phyloP scores from a whole-genome alignment of 2,888 invertebrate species.

The Gortyna flavago region DNA sequence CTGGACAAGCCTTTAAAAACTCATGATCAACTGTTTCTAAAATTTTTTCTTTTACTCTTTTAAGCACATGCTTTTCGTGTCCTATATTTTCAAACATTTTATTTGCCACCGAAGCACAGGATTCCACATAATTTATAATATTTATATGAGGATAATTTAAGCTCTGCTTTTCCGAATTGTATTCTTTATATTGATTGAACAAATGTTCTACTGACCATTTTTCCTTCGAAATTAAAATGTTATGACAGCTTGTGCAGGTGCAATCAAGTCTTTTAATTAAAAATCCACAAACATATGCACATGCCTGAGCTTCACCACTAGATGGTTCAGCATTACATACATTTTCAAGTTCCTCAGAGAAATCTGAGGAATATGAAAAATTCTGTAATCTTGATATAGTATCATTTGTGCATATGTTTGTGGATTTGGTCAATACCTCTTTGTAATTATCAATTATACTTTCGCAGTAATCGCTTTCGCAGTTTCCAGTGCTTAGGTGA shows the following conservation, averaged over 20 bases:
- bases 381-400: neutral
- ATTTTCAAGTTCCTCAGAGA: constrained; percentile 21
- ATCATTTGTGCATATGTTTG: neutral
- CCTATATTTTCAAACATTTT: constrained; percentile 4
- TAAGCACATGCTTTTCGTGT: constrained; percentile 15
- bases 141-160: constrained; percentile 25
- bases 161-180: constrained; percentile 17
- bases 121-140: constrained; percentile 15
- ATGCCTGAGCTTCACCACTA: too few relatives aligned
- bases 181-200: constrained; percentile 22
- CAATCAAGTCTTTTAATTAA: constrained; percentile 19
- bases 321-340: constrained; percentile 20
- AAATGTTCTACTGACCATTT: constrained; percentile 16
- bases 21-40: constrained; percentile 3
- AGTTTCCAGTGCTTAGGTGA: constrained; percentile 32
- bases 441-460: constrained; percentile 1
- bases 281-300: constrained; percentile 19
- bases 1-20: constrained; percentile 19
- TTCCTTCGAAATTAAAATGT: constrained; percentile 22
- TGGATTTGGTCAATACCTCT: constrained; percentile 1
- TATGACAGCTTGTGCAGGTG: constrained; percentile 19
- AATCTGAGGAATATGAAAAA: constrained; percentile 17
- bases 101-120: constrained; percentile 21
- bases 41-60: constrained; percentile 4
- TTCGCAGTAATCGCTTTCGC: constrained; percentile 20